Evolutionary conservation across 2,113 vertebrate genomes (phyloP), one percentile per base, ranked within the genome.

Genomic region (Dasyurus viverrinus): DNA sequence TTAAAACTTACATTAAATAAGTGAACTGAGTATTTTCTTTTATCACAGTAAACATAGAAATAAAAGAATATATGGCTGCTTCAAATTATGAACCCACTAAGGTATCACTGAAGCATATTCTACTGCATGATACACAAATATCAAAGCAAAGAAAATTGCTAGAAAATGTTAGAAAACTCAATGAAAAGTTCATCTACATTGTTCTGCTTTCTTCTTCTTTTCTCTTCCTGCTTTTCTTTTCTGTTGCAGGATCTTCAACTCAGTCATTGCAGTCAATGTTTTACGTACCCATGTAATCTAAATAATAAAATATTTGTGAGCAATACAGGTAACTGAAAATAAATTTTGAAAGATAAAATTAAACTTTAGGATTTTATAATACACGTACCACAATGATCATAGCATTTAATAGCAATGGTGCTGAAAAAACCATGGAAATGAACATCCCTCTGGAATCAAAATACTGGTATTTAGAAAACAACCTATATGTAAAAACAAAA

Each of bases 391-490:
- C 99, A 46, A 99, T 99, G 96, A 99, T 96, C 92, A 99, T 57
- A 2, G 99, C 98, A 42, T 99, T 99, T 92, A 99, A 92, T 90
- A 99, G 98, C 91, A 99, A 98, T 0, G 99, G 99, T 0, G 99
- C 98, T 0, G 99, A 99, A 97, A 99, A 99, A 50, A 99, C 99
- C 1, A 99, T 89, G 0, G 99, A 99, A 96, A 99, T 99, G 98
- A 99, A 99, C 99, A 99, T 99, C 92, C 99, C 99, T 97, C 98
- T 99, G 12, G 99, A 99, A 95, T 99, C 99, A 94, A 99, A 99
- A 97, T 99, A 99, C 4, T 99, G 99, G 94, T 99, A 99, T 92
- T 99, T 99, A 26, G 99, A 99, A 98, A 99, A 99, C 0, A 98
- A 98, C 96, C 99, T 99, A 98, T 96, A 97, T 96, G 14, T 16